Evolutionary conservation across 1,140 invertebrate species (phyloP), one percentile per base, ranked within the genome.

Genomic region (Caenorhabditis brenneri): DNA sequence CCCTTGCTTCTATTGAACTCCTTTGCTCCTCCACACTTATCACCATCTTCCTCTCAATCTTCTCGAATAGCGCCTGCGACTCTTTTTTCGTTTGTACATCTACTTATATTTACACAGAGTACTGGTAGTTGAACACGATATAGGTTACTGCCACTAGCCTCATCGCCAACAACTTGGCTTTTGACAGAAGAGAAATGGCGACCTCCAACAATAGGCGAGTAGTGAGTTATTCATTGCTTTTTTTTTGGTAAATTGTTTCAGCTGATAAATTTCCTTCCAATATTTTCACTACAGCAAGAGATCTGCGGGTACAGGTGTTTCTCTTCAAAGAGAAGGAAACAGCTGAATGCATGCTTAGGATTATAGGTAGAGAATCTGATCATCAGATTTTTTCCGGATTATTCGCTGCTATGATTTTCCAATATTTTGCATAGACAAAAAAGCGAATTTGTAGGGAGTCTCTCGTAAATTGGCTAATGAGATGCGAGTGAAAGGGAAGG

Each of bases 101-200:
- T 65, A 36, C 58, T 33, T 65, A 36, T 74, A 74, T 74, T 74
- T 74, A 27, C 65, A 42, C 58, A 65, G 65, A 42, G 65, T 74
- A 74, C 65, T 74, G 65, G 65, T 74, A 74, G 65, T 74, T 74
- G 65, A 74, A 74, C 65, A 74, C 36, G 42, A 74, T 74, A 74
- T 74, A 74, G 65, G 65, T 74, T 74, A 74, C 58, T n/a, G 12
- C n/a, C 19, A 16, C 3, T 31, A 19, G 6, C 65, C 9, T 42
- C 22, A 36, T 10, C 9, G 24, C 12, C 12, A 12, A 55, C 36
- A 19, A 24, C 46, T 74, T 31, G 36, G 31, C 29, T 33, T 65
- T 65, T 65, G 29, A 2, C 31, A 24, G 29, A 74, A 3, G 7
- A 58, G 7, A 27, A 42, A 74, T 46, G 65, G 36, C n/a, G 65